Percentiles rank a stretch among this genome's conserved stretches.
Conservation (phyloP, 2,888 invertebrate species). For the Sussaba pulchella region DNA sequence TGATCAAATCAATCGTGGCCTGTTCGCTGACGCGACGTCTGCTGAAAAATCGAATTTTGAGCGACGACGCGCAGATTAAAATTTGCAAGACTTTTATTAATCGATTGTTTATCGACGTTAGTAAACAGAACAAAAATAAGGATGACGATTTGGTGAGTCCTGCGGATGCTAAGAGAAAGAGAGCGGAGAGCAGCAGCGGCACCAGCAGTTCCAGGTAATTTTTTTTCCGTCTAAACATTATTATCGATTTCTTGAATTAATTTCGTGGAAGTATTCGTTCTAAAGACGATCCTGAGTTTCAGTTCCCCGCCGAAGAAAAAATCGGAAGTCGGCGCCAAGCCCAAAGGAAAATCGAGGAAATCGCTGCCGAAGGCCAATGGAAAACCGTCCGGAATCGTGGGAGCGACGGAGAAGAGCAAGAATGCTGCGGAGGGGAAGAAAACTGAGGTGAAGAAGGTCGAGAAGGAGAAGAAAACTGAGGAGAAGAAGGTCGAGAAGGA, state of each 20-base stretch:
- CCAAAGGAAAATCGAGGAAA: slow-evolving; percentile 42
- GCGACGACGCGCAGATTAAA: slow-evolving; percentile 31
- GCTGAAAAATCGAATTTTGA: slow-evolving; percentile 41
- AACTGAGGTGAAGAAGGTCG: slow-evolving; percentile 42
- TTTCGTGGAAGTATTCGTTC: neutral
- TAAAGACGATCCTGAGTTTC: no score
- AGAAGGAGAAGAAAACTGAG: slow-evolving; percentile 63
- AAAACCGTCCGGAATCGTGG: neutral
- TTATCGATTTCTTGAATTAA: slow-evolving; percentile 6
- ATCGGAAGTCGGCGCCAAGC: slow-evolving; percentile 30
- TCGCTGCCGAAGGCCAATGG: slow-evolving; percentile 38
- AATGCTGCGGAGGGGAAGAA: slow-evolving; percentile 55
- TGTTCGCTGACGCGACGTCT: slow-evolving; percentile 44
- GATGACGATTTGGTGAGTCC: slow-evolving; percentile 56
- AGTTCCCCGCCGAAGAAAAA: slow-evolving; percentile 70
- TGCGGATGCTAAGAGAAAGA: slow-evolving; percentile 74
- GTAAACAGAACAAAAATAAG: slow-evolving; percentile 57
- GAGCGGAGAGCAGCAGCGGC: slow-evolving; percentile 61
- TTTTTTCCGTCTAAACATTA: slow-evolving; percentile 3
- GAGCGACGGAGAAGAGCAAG: slow-evolving; percentile 48
- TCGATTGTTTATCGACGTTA: slow-evolving; percentile 70
- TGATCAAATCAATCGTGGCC: slow-evolving; percentile 66
- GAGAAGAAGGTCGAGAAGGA: slow-evolving; percentile 64
- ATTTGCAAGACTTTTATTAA: slow-evolving; percentile 70
- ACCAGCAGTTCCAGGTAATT: slow-evolving; percentile 69